A percentile compares a stretch with the other conserved stretches of the same genome.
Conservation (phyloP, 2,888 invertebrate species). For the Drosophila longiperda region DNA sequence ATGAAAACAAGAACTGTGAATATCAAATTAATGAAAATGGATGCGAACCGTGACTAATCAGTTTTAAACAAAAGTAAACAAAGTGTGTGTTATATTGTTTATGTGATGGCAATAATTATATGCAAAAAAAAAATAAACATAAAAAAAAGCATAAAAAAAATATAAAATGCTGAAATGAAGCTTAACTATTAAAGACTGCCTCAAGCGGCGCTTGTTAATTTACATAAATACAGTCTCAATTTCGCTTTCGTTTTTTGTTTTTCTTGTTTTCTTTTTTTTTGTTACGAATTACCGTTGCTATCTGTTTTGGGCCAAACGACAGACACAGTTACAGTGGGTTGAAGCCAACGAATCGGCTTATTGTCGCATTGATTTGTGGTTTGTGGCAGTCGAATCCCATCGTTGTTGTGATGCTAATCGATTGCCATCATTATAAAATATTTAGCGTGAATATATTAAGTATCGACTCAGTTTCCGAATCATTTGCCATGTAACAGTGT, state of each 20-base stretch:
- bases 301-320: conserved; percentile 34
- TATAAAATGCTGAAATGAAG: conserved; percentile 20
- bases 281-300: conserved; percentile 65
- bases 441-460: conserved; percentile 48
- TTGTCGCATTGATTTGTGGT: conserved; percentile 41
- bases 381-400: conserved; percentile 40
- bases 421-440: conserved; percentile 53
- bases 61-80: conserved; percentile 25
- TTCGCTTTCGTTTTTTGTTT: conserved; percentile 14
- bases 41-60: conserved; percentile 6
- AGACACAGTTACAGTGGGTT: conserved; percentile 48
- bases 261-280: conserved; percentile 39
- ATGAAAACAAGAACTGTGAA: not conserved
- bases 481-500: conserved; percentile 46
- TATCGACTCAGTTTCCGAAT: conserved; percentile 57
- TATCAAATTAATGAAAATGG: conserved; percentile 18
- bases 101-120: conserved; percentile 32
- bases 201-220: conserved; percentile 61
- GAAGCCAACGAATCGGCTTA: conserved; percentile 16
- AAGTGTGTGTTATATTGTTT: conserved; percentile 12
- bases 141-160: not conserved
- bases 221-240: conserved; percentile 63
- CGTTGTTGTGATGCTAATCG: conserved; percentile 49
- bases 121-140: conserved; percentile 34
- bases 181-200: conserved; percentile 60